phyloP scores from a whole-genome alignment of 2,888 invertebrate genomes.

The Catonia carolina region DNA sequence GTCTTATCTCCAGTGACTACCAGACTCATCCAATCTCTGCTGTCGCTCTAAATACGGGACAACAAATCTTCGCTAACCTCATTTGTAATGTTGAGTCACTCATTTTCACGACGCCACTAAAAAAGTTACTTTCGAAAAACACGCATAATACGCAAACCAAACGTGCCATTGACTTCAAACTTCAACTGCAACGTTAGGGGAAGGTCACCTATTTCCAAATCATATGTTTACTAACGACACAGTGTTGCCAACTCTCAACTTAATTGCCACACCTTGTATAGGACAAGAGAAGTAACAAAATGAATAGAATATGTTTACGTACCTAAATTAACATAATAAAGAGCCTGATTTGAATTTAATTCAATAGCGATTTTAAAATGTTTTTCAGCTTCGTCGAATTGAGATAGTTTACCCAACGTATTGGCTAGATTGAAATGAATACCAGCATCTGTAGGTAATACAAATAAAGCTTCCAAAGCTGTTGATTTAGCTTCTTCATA shows the following conservation, averaged over 20 bases:
- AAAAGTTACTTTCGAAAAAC: no score
- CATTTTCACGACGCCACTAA: no score
- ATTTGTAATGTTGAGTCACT: no score
- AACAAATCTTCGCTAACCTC: no score
- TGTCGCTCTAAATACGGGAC: no score
- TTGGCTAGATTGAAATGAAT: conserved; percentile 85
- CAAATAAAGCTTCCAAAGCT: conserved; percentile 60
- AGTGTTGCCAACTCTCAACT: neutral
- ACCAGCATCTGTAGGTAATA: conserved; percentile 66
- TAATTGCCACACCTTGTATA: neutral
- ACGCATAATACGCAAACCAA: no score
- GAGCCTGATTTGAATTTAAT: conserved; percentile 60
- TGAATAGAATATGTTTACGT: conserved; percentile 35
- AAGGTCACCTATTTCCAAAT: no score
- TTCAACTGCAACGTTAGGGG: no score
- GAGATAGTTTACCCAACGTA: conserved; percentile 73
- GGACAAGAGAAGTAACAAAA: neutral
- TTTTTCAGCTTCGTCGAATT: conserved; percentile 70
- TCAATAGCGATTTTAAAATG: conserved; percentile 72
- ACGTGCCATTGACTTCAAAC: no score
- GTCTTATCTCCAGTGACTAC: no score
- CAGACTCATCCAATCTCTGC: no score
- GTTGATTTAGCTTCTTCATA: conserved; percentile 62
- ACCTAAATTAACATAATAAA: conserved; percentile 88
- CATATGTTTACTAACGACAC: no score